Evolutionary conservation across 2,113 vertebrate genomes (phyloP).

Genomic region (Bambusicola thoracicus): DNA sequence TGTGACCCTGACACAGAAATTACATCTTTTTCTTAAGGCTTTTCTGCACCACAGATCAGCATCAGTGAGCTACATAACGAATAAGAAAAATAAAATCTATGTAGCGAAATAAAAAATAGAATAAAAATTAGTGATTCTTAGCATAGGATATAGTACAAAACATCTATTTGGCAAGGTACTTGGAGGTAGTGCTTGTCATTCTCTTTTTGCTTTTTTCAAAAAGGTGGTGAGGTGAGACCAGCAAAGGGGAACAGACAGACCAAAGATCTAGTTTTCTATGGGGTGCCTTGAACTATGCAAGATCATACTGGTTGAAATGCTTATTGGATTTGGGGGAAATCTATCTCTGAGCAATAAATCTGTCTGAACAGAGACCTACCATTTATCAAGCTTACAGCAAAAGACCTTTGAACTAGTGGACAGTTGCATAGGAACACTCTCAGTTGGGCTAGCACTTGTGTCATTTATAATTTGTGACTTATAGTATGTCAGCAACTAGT

Average conservation of each 20-base stretch:
- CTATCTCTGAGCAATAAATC: constrained; percentile 7
- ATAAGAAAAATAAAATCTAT: not conserved
- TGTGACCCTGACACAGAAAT: not conserved
- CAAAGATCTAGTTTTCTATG: not conserved
- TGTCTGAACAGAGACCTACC: not conserved
- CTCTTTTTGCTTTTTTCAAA: not conserved
- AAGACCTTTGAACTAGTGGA: not conserved
- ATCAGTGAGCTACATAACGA: not conserved
- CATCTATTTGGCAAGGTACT: not conserved
- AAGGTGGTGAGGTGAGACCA: not conserved
- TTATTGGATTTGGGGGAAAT: constrained; percentile 14
- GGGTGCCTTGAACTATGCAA: not conserved
- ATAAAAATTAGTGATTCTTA: not conserved
- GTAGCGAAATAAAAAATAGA: not conserved
- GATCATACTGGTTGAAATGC: not conserved
- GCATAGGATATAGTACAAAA: not conserved
- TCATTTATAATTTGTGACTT: not conserved
- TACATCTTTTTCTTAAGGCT: not conserved
- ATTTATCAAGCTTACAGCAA: constrained; percentile 15
- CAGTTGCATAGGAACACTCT: not conserved
- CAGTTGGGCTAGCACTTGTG: not conserved
- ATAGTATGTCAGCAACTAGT: not conserved
- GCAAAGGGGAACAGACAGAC: not conserved
- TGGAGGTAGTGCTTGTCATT: not conserved
- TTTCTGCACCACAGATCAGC: not conserved